Conservation (phyloP, 2,797 vertebrate species). For the Gila robusta region DNA sequence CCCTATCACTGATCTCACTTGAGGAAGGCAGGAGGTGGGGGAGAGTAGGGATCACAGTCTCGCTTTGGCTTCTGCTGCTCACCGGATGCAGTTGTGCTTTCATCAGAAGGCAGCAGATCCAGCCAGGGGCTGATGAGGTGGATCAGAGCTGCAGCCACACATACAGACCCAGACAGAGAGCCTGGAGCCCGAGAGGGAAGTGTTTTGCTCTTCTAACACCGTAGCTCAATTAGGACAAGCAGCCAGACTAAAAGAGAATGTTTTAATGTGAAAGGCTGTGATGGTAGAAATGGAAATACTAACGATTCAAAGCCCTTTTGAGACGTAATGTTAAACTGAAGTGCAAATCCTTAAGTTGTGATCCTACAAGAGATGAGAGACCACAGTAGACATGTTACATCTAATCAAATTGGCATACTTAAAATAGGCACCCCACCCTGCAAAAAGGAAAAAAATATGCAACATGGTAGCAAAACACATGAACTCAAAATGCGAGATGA, state of each 20-base stretch:
- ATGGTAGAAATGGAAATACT: slow-evolving; percentile 42
- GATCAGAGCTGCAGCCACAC: slow-evolving; percentile 50
- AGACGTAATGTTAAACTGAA: slow-evolving; percentile 34
- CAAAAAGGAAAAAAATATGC: not conserved
- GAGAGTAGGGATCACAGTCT: slow-evolving; percentile 22
- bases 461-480: not conserved
- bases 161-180: slow-evolving; percentile 60
- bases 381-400: not conserved
- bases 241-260: slow-evolving; percentile 52
- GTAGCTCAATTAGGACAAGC: slow-evolving; percentile 49
- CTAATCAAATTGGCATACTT: not conserved
- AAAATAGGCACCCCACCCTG: not conserved
- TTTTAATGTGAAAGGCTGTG: slow-evolving; percentile 55
- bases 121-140: slow-evolving; percentile 41
- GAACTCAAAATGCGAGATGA: slow-evolving; percentile 1
- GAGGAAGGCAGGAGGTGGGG: slow-evolving; percentile 43
- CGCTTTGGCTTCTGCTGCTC: slow-evolving; percentile 32
- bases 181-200: slow-evolving; percentile 39
- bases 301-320: slow-evolving; percentile 14
- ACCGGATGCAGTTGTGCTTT: slow-evolving; percentile 37
- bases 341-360: slow-evolving; percentile 41
- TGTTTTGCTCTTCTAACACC: slow-evolving; percentile 42
- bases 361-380: slow-evolving; percentile 15
- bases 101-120: slow-evolving; percentile 45
- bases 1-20: slow-evolving; percentile 51